A percentile compares a stretch with the other conserved stretches of the same genome.
Conservation (phyloP, 1,140 invertebrate genomes). For the Cyrtorhinus lividipennis region DNA sequence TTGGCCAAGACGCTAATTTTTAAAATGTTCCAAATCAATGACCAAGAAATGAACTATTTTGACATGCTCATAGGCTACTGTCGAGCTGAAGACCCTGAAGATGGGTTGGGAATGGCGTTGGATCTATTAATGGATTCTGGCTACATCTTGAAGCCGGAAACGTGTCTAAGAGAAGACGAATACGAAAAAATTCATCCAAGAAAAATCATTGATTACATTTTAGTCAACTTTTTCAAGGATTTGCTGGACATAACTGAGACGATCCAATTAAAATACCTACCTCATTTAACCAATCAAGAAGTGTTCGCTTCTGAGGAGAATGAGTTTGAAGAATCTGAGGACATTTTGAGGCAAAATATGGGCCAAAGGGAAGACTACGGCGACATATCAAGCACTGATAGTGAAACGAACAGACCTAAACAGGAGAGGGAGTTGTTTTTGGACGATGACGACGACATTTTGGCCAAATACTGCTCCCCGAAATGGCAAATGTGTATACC, state of each 20-base stretch:
- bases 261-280: constrained; percentile 3
- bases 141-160: not conserved
- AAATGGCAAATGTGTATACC: constrained; percentile 15
- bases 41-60: constrained; percentile 39
- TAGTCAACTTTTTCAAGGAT: constrained; percentile 1
- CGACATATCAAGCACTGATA: not conserved
- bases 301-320: constrained; percentile 1
- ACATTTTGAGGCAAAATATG: not conserved
- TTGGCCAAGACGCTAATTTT: constrained; percentile 38
- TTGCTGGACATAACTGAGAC: not conserved
- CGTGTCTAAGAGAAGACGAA: not conserved
- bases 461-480: not conserved
- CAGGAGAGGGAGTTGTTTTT: not conserved
- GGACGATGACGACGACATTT: not conserved
- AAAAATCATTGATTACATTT: constrained; percentile 11
- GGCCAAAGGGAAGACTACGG: not conserved
- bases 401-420: not conserved
- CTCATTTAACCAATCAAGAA: not conserved
- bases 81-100: constrained; percentile 35
- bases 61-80: constrained; percentile 41
- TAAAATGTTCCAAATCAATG: constrained; percentile 34
- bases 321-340: constrained; percentile 2
- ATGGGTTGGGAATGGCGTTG: constrained; percentile 39
- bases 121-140: constrained; percentile 27
- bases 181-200: constrained; percentile 1